phyloP scores from a whole-genome alignment of 2,888 invertebrate genomes.

The Strigamia maritima region DNA sequence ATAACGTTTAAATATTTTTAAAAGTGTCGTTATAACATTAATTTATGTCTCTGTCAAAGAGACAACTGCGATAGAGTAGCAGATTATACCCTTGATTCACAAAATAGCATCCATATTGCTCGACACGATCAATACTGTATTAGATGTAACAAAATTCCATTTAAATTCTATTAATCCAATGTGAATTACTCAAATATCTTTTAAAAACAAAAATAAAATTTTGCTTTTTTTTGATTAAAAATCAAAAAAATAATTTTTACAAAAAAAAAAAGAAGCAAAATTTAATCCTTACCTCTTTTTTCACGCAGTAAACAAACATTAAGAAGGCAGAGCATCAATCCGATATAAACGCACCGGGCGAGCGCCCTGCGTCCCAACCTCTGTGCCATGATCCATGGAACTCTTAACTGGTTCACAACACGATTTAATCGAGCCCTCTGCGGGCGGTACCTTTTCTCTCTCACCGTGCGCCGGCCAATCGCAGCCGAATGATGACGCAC shows the following conservation, averaged over 20 bases:
- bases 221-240: neutral
- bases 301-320: neutral
- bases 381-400: conserved; percentile 28
- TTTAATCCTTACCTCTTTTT: neutral
- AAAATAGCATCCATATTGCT: conserved; percentile 30
- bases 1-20: too few species aligned
- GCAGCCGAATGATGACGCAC: neutral
- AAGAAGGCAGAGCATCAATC: conserved; percentile 19
- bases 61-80: neutral
- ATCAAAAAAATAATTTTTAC: neutral
- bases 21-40: too few species aligned
- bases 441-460: conserved; percentile 17
- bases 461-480: conserved; percentile 7
- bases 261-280: neutral
- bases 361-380: neutral
- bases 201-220: too few species aligned
- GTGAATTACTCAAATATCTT: too few species aligned
- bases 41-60: too few species aligned
- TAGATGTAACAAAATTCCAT: neutral
- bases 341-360: conserved; percentile 13
- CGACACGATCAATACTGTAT: neutral
- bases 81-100: conserved; percentile 14
- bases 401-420: neutral
- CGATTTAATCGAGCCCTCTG: conserved; percentile 10
- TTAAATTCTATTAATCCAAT: too few species aligned